Evolutionary conservation across 2,113 vertebrate species (phyloP).

Genomic region (Archocentrus centrarchus): DNA sequence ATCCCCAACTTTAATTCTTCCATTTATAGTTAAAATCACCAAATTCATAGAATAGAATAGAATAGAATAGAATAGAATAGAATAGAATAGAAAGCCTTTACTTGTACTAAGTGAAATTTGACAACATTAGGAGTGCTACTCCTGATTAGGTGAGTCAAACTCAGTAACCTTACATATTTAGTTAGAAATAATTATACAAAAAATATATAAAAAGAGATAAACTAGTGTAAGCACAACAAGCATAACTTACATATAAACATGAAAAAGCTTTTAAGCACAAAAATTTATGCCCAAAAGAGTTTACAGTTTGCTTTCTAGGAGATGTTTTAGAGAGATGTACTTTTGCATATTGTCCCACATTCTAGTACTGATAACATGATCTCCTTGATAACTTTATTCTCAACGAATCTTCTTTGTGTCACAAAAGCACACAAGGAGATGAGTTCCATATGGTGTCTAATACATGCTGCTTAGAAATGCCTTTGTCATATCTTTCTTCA

Average conservation of each 20-base stretch:
- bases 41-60: neutral
- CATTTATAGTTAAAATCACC: neutral
- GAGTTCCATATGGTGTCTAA: neutral
- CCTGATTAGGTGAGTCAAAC: neutral
- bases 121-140: neutral
- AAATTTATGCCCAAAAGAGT: neutral
- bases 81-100: neutral
- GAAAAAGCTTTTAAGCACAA: neutral
- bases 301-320: conserved; percentile 2
- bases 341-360: neutral
- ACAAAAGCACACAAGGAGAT: neutral
- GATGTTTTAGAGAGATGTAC: neutral
- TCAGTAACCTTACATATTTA: too few species aligned
- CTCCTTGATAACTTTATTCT: neutral
- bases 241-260: neutral
- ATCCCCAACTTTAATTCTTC: neutral
- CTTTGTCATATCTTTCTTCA: neutral
- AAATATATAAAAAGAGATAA: neutral
- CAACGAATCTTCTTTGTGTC: neutral
- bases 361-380: neutral
- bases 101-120: neutral
- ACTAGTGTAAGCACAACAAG: neutral
- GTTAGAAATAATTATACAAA: neutral
- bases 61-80: neutral
- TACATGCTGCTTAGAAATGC: neutral